Evolutionary conservation across 2,113 vertebrate species (phyloP).

Genomic region (Bubo bubo): DNA sequence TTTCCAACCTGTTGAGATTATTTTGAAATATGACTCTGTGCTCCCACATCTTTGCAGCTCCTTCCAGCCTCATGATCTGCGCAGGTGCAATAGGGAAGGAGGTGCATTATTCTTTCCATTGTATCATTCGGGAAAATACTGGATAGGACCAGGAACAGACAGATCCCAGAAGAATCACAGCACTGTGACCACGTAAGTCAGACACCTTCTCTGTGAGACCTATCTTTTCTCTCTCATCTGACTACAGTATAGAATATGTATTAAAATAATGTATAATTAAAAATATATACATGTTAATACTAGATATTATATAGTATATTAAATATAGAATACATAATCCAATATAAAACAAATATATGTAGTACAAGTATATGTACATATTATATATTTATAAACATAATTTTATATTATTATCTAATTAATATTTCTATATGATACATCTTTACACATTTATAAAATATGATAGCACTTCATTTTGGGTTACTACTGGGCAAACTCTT

Average conservation of each 20-base stretch:
- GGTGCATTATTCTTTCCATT: background rate
- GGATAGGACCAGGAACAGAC: accelerated
- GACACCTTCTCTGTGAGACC: background rate
- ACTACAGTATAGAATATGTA: background rate
- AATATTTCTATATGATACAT: background rate
- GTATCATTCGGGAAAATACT: background rate
- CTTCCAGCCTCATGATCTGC: background rate
- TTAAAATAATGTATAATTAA: background rate
- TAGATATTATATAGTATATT: background rate
- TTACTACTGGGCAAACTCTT: background rate
- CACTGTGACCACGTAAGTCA: accelerated
- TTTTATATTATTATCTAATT: background rate
- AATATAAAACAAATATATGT: background rate
- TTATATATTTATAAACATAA: background rate
- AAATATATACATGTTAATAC: background rate
- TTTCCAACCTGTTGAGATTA: background rate
- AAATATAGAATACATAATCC: background rate
- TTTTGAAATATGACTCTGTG: background rate
- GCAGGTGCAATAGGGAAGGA: background rate
- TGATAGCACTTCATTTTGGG: background rate
- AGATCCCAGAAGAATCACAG: background rate
- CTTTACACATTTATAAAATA: background rate
- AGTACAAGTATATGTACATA: background rate
- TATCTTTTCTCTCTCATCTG: background rate
- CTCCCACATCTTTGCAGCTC: background rate